Evolutionary conservation across 2,797 vertebrate genomes (phyloP).

Genomic region (Pterois miles): DNA sequence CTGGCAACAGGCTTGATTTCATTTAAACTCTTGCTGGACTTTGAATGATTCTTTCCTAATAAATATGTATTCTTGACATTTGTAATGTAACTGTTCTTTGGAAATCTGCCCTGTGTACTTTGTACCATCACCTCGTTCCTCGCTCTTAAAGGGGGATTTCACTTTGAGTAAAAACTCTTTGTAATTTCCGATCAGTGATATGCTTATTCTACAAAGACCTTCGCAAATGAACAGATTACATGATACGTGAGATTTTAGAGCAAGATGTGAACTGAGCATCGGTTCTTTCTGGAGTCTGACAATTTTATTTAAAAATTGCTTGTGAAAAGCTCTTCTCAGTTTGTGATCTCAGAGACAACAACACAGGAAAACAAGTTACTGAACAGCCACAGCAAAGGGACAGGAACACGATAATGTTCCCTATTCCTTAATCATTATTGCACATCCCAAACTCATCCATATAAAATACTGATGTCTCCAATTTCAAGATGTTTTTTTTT

Average conservation of each 20-base stretch:
- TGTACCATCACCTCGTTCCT: not conserved
- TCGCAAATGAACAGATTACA: not conserved
- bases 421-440: not conserved
- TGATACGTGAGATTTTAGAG: not conserved
- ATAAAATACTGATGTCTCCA: slow-evolving; percentile 21
- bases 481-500: not conserved
- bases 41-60: not conserved
- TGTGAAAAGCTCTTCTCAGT: not conserved
- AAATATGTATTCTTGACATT: not conserved
- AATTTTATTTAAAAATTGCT: not conserved
- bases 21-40: not conserved
- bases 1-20: not conserved
- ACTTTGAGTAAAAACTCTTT: not conserved
- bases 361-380: not conserved
- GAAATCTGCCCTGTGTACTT: not conserved
- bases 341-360: not conserved
- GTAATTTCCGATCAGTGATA: not conserved
- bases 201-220: not conserved
- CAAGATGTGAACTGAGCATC: not conserved
- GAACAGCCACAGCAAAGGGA: not conserved
- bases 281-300: not conserved
- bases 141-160: not conserved
- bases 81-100: not conserved
- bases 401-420: not conserved
- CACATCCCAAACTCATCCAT: slow-evolving; percentile 9